A percentile compares a stretch with the other conserved stretches of the same genome.
These are phyloP conservation scores for Ernsta delagoae DNA, from an alignment of 2,888 invertebrate species.

Conservation along the genomic window DNA sequence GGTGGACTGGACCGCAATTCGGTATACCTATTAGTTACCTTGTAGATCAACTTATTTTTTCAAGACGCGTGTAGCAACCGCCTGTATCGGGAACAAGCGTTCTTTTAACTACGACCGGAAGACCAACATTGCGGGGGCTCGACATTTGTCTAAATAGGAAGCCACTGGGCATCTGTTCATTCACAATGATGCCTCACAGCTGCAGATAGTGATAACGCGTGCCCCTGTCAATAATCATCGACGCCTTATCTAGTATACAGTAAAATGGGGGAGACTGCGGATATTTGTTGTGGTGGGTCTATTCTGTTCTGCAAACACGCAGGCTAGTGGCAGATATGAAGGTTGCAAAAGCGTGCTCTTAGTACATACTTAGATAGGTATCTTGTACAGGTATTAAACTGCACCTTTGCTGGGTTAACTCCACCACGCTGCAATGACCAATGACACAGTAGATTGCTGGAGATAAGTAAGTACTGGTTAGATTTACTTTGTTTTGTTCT, in stretches of 20 bases:
- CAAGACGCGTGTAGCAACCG: conserved; percentile 30
- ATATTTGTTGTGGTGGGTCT: too few relatives aligned
- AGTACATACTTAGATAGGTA: too few relatives aligned
- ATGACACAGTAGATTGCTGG: too few relatives aligned
- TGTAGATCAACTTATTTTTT: not conserved
- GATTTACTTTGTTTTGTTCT: too few relatives aligned
- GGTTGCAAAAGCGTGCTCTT: too few relatives aligned
- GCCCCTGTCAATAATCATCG: conserved; percentile 36
- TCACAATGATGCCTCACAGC: conserved; percentile 34
- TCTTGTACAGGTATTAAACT: too few relatives aligned
- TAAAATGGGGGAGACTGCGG: conserved; percentile 11
- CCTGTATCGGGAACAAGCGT: conserved; percentile 35
- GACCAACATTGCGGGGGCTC: conserved; percentile 26
- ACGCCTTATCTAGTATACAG: conserved; percentile 35
- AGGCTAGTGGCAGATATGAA: too few relatives aligned
- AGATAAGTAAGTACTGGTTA: too few relatives aligned
- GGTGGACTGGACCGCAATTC: too few relatives aligned
- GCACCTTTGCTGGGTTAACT: too few relatives aligned
- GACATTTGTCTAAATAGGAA: conserved; percentile 51
- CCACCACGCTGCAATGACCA: too few relatives aligned
- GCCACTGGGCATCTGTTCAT: conserved; percentile 49
- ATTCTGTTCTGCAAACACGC: not conserved
- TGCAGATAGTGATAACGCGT: conserved; percentile 28
- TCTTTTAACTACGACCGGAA: conserved; percentile 29
- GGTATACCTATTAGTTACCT: too few relatives aligned